Evolutionary conservation across 1,140 invertebrate species (phyloP).

Genomic region (Bursaphelenchus mucronatus): DNA sequence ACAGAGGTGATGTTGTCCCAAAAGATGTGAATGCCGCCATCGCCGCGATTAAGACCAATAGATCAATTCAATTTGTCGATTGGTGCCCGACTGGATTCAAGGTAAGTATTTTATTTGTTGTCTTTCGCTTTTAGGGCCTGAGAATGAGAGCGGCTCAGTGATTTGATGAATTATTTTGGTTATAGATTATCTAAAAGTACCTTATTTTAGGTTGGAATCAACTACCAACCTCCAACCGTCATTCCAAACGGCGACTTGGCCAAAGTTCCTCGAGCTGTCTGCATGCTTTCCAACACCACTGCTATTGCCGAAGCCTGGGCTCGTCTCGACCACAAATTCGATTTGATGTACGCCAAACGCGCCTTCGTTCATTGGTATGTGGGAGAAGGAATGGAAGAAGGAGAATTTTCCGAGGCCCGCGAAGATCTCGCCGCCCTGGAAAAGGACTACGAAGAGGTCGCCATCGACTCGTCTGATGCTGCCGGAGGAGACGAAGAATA

Average conservation of each 20-base stretch:
- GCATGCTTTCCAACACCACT: constrained; percentile 43
- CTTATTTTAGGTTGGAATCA: constrained; percentile 65
- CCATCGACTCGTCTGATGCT: constrained; percentile 25
- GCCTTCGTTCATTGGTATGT: constrained; percentile 53
- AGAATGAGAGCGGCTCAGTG: too few species aligned
- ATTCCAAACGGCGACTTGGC: constrained; percentile 68
- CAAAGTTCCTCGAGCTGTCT: constrained; percentile 69
- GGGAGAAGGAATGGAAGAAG: constrained; percentile 79
- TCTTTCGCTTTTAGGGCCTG: too few species aligned
- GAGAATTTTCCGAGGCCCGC: constrained; percentile 77
- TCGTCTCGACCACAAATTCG: constrained; percentile 65
- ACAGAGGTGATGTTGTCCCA: constrained; percentile 57
- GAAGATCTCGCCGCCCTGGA: constrained; percentile 70
- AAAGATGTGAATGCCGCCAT: constrained; percentile 74
- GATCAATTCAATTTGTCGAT: constrained; percentile 67
- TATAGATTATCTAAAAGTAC: too few species aligned
- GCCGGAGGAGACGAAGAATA: constrained; percentile 31
- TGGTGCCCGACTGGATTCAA: constrained; percentile 18
- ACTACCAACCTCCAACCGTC: constrained; percentile 62
- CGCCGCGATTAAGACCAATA: constrained; percentile 63
- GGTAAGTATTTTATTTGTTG: background rate
- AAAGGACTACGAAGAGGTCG: constrained; percentile 42
- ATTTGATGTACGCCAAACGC: constrained; percentile 68
- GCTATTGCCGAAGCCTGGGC: constrained; percentile 53
- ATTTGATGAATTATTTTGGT: too few species aligned